Percentiles rank a stretch among this genome's conserved stretches.
Evolutionary conservation across 1,140 invertebrate genomes (phyloP).

Genomic region (Sycophila sp.): DNA sequence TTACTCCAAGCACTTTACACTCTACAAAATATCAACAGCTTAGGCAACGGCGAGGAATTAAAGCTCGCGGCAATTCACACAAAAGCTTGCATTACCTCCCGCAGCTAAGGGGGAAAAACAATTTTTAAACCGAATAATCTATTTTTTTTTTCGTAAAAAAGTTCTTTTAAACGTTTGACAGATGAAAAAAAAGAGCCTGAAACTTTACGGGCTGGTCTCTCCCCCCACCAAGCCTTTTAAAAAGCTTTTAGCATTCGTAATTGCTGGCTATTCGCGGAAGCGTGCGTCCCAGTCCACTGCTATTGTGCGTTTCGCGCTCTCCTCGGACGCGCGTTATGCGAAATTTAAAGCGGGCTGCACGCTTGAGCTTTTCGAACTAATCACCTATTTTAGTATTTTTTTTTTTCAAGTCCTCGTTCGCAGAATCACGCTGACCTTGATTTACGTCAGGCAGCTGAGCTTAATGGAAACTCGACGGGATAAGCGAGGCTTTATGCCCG

Average conservation of each 20-base stretch:
- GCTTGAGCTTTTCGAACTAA: not conserved
- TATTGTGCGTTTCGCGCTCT: not conserved
- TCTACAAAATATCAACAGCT: too few species aligned
- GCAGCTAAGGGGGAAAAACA: too few species aligned
- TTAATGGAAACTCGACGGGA: too few species aligned
- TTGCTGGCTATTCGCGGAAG: constrained; percentile 4
- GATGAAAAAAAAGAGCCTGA: constrained; percentile 2
- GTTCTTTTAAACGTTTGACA: not conserved
- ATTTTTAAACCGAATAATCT: too few species aligned
- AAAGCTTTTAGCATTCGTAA: constrained; percentile 28
- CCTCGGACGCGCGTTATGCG: not conserved
- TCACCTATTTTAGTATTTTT: not conserved
- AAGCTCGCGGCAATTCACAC: too few species aligned
- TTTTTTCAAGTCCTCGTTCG: too few species aligned
- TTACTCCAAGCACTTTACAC: too few species aligned
- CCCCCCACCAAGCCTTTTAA: constrained; percentile 1
- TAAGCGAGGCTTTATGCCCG: too few species aligned
- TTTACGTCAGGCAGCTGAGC: too few species aligned
- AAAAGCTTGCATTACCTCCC: too few species aligned
- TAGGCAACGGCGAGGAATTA: too few species aligned
- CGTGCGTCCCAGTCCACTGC: not conserved
- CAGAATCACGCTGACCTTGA: too few species aligned
- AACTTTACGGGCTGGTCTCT: not conserved
- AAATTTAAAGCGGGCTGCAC: not conserved
- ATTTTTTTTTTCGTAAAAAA: not conserved